Evolutionary conservation across 2,888 invertebrate genomes (phyloP), one percentile per base, ranked within the genome.

Genomic region (Seira sanloemensis): DNA sequence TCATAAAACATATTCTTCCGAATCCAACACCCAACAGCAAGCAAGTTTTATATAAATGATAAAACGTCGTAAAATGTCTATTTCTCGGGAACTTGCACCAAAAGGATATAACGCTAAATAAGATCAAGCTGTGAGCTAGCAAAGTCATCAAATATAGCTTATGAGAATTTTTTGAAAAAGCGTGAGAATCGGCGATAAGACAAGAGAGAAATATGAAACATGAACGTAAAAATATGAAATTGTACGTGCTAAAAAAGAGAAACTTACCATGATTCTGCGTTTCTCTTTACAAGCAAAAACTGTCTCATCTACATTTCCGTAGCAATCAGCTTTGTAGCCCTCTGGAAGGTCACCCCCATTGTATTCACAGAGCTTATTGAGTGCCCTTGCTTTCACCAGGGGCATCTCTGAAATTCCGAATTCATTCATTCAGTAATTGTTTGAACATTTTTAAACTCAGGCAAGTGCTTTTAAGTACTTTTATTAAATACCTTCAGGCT

Each of bases 261-360:
- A 78, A 73, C 50, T 23, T 91, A 95, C 95, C 95, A 95, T 94
- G 90, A 95, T 95, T 90, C 95, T 92, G 90, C 94, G 94, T 90
- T 95, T 95, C 91, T 95, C 95, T 91, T 95, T 95, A 92, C 96
- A 96, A 1, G 95, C 96, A 90, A 94, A 95, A 88, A 94, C 94
- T 24, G 94, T 93, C 91, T 96, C 96, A 91, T 95, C 95, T 19
- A 95, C 94, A 91, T 96, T 95, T 91, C 95, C 94, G 91, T 95
- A 96, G 90, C 96, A 96, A 90, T 95, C 96, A 72, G 94, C 94
- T 91, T 94, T 95, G 91, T 95, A 95, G 90, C 95, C 94, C 87
- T 93, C 93, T 0, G 95, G 95, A 84, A 95, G 91, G 58, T 90
- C 89, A 78, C 89, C 88, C 7, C 95, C 95, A 90, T 94, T 94